Conservation (phyloP, 2,113 vertebrate species). For the Elaphurus davidianus region DNA sequence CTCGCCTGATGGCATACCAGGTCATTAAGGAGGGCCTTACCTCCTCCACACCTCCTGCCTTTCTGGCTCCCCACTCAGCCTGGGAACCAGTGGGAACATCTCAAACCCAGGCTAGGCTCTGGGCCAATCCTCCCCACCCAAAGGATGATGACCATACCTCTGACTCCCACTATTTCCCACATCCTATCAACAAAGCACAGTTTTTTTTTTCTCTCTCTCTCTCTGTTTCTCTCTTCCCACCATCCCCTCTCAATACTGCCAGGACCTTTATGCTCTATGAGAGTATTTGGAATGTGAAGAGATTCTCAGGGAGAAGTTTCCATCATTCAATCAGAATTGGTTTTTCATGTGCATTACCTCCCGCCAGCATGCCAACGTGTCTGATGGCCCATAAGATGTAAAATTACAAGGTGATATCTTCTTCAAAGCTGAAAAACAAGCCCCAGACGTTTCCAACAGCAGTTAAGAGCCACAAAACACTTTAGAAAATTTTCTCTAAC, state of each 20-base stretch:
- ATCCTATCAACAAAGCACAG: neutral
- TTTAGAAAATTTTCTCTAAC: neutral
- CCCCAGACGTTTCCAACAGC: neutral
- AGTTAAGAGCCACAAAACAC: neutral
- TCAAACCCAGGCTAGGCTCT: neutral
- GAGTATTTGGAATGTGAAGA: neutral
- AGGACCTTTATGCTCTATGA: neutral
- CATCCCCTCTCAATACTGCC: neutral
- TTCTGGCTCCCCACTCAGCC: neutral
- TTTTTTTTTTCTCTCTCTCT: neutral
- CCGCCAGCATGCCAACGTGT: neutral
- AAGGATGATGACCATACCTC: neutral
- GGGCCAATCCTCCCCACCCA: neutral
- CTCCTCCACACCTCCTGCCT: neutral
- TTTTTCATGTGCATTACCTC: neutral
- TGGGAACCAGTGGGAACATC: neutral
- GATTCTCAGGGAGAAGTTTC: neutral
- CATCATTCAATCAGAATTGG: neutral
- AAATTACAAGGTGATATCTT: neutral
- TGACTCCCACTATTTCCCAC: neutral
- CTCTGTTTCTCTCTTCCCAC: neutral
- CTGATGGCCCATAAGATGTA: neutral
- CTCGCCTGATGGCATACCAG: neutral
- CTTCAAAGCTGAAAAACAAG: conserved; percentile 22
- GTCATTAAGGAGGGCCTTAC: neutral